Evolutionary conservation across 2,113 vertebrate species (phyloP), one percentile per base, ranked within the genome.

Genomic region (Platycercus adscitus): DNA sequence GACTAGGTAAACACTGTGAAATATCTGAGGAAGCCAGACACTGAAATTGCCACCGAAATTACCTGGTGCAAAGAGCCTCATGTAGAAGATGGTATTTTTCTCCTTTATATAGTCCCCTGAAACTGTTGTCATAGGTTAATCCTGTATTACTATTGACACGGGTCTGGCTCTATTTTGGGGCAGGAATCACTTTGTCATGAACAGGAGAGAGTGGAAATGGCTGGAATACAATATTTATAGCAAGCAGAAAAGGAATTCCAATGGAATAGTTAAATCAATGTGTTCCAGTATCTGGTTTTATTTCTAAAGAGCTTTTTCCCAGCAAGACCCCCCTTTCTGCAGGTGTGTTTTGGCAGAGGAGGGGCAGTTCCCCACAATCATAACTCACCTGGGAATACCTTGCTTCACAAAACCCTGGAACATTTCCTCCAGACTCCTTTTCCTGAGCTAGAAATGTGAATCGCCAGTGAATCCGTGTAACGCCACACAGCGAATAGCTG

Each of bases 401-500:
- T 44, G 24, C 21, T 58, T 55, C 0, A 6, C 61, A 64, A 68
- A 81, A 31, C 81, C 44, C 28, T 8, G 29, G 52, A 2, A 37
- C 1, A 0, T 47, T 90, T 50, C 58, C 11, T 86, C 37, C 56
- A 26, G 35, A 3, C 6, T 77, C n/a, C 37, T 90, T 80, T 77
- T 88, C 49, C 58, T 21, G 44, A 69, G 17, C 76, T 73, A 58
- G 41, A 41, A 61, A 37, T 0, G 23, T 0, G 5, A 58, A 17
- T 18, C 25, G 8, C 28, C 60, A 11, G 44, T 17, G 65, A 73
- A 77, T 49, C 63, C 21, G 0, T 3, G 6, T n/a, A 33, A 55
- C 1, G 2, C 46, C 33, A 6, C 26, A 0, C 1, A 17, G 63
- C 17, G 0, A 28, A 33, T 12, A 24, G 41, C 63, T 68, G 65